phyloP scores from a whole-genome alignment of 2,113 vertebrate genomes.

The Lepidothrix coronata region DNA sequence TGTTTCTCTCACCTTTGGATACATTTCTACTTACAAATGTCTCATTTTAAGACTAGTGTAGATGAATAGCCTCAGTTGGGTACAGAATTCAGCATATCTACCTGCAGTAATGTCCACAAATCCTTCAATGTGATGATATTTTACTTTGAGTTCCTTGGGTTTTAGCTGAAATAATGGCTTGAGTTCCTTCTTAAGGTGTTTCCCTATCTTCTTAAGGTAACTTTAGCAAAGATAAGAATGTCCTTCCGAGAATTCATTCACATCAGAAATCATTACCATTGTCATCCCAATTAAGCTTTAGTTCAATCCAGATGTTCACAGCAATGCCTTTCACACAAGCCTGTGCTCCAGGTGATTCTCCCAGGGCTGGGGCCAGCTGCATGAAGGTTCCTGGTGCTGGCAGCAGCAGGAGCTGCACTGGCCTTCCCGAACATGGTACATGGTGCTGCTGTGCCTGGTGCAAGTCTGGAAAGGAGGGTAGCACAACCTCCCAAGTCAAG shows the following conservation, averaged over 20 bases:
- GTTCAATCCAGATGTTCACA: neutral
- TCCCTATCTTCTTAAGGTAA: neutral
- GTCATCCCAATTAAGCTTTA: neutral
- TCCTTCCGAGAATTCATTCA: neutral
- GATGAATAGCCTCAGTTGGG: neutral
- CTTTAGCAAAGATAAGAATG: neutral
- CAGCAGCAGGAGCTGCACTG: neutral
- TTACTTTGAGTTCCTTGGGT: neutral
- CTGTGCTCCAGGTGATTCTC: neutral
- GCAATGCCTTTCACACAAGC: neutral
- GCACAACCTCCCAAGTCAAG: neutral
- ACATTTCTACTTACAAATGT: neutral
- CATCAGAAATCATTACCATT: neutral
- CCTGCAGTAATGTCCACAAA: neutral
- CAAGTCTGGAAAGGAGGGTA: neutral
- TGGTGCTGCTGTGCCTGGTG: neutral
- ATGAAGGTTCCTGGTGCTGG: neutral
- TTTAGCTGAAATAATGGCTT: neutral
- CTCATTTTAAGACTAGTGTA: neutral
- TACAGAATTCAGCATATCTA: neutral
- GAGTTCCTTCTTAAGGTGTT: neutral
- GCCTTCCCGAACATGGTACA: rapidly evolving
- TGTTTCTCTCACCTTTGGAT: neutral
- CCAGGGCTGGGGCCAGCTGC: neutral
- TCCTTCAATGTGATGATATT: neutral